Conservation (phyloP, 2,888 invertebrate genomes). For the Machimus rusticus region DNA sequence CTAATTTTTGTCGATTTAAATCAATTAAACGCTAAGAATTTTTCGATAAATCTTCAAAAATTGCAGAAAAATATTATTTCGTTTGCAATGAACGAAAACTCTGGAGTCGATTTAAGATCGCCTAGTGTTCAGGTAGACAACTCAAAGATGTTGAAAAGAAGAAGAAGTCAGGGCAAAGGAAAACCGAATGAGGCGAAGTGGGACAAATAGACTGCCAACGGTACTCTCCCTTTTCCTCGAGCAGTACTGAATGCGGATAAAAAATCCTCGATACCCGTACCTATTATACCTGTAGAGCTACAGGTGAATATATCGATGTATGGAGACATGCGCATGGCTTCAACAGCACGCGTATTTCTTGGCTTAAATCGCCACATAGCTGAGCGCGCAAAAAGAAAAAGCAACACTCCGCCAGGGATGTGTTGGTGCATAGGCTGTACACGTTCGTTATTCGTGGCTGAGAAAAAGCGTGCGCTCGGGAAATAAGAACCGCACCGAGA, state of each 20-base stretch:
- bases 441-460: conserved; percentile 18
- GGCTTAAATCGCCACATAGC: neutral
- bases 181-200: neutral
- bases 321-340: conserved; percentile 27
- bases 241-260: conserved; percentile 9
- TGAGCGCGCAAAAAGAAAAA: conserved; percentile 1
- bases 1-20: neutral
- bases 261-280: conserved; percentile 29
- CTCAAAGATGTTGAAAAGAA: conserved; percentile 45
- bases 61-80: conserved; percentile 35
- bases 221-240: neutral
- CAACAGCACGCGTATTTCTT: conserved; percentile 30
- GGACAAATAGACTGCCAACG: neutral
- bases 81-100: conserved; percentile 41
- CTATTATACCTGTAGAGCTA: conserved; percentile 35
- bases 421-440: conserved; percentile 31
- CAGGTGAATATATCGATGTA: conserved; percentile 44
- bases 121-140: conserved; percentile 41
- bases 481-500: neutral
- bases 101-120: conserved; percentile 38
- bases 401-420: neutral
- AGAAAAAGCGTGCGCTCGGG: conserved; percentile 17
- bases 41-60: conserved; percentile 14
- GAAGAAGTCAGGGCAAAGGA: conserved; percentile 41
- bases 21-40: neutral